phyloP scores from a whole-genome alignment of 2,113 vertebrate species.

The Bagarius yarrelli region DNA sequence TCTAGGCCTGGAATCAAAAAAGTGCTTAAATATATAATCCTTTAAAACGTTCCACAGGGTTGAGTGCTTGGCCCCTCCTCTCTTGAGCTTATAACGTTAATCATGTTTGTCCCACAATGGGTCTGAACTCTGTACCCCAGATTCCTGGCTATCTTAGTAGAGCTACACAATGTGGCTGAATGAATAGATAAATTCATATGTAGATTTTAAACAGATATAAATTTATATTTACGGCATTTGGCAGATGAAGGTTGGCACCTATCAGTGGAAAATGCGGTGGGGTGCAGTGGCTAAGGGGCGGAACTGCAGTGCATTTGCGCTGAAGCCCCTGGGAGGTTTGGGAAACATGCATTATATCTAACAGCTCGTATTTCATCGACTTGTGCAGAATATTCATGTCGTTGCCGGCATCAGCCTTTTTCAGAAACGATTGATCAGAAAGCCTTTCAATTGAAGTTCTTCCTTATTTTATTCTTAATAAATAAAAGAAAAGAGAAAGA shows the following conservation, averaged over 20 bases:
- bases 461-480: too few species aligned
- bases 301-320: background rate
- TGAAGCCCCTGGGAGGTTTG: background rate
- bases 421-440: too few species aligned
- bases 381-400: background rate
- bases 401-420: background rate
- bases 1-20: too few species aligned
- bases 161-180: too few species aligned
- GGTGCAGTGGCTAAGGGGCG: background rate
- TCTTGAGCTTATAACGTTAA: background rate
- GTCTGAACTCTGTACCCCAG: too few species aligned
- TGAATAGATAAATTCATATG: too few species aligned
- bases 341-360: background rate
- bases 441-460: background rate
- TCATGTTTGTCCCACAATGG: too few species aligned
- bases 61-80: background rate
- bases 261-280: background rate
- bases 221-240: too few species aligned
- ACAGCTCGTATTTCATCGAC: background rate
- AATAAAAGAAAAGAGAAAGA: too few species aligned
- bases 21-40: background rate
- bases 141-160: too few species aligned
- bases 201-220: too few species aligned
- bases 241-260: background rate
- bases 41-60: background rate